Base-by-base conservation (phyloP, 2,888 invertebrate species). In the Zele albiditarsus region DNA sequence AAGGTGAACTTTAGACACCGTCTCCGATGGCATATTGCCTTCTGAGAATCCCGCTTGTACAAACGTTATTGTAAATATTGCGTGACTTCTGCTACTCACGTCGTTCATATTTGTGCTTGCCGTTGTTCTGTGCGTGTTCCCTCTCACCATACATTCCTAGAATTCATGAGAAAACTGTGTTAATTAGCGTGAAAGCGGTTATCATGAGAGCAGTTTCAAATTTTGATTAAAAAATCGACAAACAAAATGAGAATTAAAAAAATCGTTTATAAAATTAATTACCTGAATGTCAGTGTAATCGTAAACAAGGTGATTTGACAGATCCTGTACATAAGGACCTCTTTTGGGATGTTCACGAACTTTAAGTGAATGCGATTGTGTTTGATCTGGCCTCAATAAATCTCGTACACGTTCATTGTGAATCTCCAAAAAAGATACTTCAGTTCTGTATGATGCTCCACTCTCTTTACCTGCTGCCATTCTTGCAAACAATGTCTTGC, bases 61-160 rank as follows among this genome's bases (percentile, higher is more conserved):
- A 91, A 96, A 96, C 42, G 95, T 96, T 89, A 97, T 94, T 69
- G 96, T 96, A 90, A 97, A 96, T 86, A 97, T 96, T 80, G 96
- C 96, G 91, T 97, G 97, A 91, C 96, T 96, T 84, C 97, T 92
- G 86, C 96, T 96, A 89, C 96, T 96, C 82, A 95, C 95, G 90
- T 96, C 96, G 91, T 97, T 97, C 96, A 97, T 97, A 89, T 96
- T 95, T 75, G 97, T 97, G 83, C 95, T 94, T 62, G 96, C 96
- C 2, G 96, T 96, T 27, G 96, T 96, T 80, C 97, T 92, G 86
- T 94, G 94, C 77, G 93, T 91, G 90, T 96, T 96, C 79, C 96
- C 96, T 82, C 94, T 92, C 81, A 93, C 91, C 92, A 95, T 95
- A 86, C 94, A 93, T 86, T 94, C 93, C 95, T 95, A 88, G 8